phyloP scores from a whole-genome alignment of 2,888 invertebrate genomes.

The Habrosyne pyritoides region DNA sequence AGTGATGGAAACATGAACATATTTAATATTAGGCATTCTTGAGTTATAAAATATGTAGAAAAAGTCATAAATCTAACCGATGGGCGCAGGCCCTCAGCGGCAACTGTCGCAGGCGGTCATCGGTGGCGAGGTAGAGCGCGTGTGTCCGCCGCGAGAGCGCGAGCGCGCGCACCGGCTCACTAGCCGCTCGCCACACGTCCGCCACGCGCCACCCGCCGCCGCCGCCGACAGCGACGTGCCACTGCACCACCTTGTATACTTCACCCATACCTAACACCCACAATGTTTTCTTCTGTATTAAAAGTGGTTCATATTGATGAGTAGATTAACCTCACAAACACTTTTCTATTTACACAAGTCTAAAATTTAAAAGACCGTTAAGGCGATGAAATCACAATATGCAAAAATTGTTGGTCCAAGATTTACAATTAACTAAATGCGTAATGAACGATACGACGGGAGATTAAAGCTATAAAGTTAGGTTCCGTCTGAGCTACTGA shows the following conservation, averaged over 20 bases:
- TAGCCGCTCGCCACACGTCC: constrained; percentile 83
- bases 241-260: constrained; percentile 86
- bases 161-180: constrained; percentile 83
- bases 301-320: too few species aligned
- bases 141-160: constrained; percentile 82
- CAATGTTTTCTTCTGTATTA: not conserved
- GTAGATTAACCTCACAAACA: too few species aligned
- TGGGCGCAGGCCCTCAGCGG: constrained; percentile 78
- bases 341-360: too few species aligned
- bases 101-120: constrained; percentile 82
- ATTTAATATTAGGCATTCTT: too few species aligned
- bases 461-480: too few species aligned
- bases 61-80: constrained; percentile 42
- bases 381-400: too few species aligned
- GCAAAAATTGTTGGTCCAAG: too few species aligned
- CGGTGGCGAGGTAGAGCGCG: constrained; percentile 85
- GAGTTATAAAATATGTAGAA: not conserved
- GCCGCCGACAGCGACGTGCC: constrained; percentile 82
- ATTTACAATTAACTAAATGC: too few species aligned
- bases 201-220: constrained; percentile 82
- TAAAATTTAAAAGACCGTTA: too few species aligned
- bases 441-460: too few species aligned
- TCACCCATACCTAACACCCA: constrained; percentile 77
- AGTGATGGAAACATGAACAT: too few species aligned
- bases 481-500: too few species aligned